Conservation (phyloP, 2,797 vertebrate species). For the Myripristis murdjan region DNA sequence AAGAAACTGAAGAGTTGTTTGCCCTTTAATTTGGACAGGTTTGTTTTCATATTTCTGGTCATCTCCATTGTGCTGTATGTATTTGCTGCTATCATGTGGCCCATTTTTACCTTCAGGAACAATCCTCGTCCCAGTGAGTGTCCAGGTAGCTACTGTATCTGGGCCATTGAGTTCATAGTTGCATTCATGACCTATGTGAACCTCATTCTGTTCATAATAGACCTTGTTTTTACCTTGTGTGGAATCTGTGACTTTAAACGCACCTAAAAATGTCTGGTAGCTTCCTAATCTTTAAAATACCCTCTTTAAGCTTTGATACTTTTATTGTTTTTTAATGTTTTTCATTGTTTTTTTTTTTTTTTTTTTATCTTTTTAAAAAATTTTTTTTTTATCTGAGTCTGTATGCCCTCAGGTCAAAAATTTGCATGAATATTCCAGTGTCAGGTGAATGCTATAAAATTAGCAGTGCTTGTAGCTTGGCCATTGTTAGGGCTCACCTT, state of each 20-base stretch:
- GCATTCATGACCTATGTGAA: constrained; percentile 88
- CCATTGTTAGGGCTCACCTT: no score
- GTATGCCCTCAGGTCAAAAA: no score
- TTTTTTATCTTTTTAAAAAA: no score
- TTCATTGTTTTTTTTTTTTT: no score
- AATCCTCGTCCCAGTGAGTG: constrained; percentile 56
- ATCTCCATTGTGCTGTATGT: constrained; percentile 85
- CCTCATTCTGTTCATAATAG: constrained; percentile 85
- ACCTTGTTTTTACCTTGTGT: constrained; percentile 85
- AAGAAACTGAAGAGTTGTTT: constrained; percentile 81
- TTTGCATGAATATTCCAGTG: no score
- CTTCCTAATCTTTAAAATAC: neutral
- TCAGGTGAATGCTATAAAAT: no score
- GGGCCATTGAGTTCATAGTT: constrained; percentile 85
- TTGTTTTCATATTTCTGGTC: constrained; percentile 83
- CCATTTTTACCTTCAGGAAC: constrained; percentile 81
- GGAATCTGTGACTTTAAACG: constrained; percentile 78
- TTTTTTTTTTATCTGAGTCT: no score
- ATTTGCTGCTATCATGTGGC: constrained; percentile 85
- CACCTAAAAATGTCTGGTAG: constrained; percentile 26
- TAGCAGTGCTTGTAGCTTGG: no score
- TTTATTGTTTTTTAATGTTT: no score
- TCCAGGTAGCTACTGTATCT: constrained; percentile 59
- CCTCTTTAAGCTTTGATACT: no score
- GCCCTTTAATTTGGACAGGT: constrained; percentile 82